phyloP scores from a whole-genome alignment of 2,113 vertebrate genomes.

The Forbesichthys papilliferus region DNA sequence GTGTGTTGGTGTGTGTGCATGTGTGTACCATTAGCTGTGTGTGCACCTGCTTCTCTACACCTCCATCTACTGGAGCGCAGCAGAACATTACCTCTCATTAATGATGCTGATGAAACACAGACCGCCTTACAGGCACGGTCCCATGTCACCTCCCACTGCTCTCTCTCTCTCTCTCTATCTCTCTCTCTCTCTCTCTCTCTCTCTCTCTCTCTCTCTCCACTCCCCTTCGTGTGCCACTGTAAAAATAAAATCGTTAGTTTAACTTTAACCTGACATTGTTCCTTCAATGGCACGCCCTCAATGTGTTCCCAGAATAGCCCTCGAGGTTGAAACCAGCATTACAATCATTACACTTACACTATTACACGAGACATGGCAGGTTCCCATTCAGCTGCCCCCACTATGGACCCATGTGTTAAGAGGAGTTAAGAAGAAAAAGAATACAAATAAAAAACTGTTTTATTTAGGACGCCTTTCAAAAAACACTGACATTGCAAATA shows the following conservation, averaged over 20 bases:
- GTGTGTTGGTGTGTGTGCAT: neutral
- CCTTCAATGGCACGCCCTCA: no score
- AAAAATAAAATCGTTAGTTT: neutral
- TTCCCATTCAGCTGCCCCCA: no score
- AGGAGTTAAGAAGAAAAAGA: no score
- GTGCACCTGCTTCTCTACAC: neutral
- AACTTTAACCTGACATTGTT: no score
- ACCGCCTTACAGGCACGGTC: slow-evolving; percentile 21
- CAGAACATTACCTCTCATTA: slow-evolving; percentile 10
- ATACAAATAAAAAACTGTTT: no score
- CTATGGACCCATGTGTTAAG: no score
- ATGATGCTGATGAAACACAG: slow-evolving; percentile 5
- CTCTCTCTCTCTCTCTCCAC: neutral
- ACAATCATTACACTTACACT: no score
- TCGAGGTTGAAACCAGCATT: no score
- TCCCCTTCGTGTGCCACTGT: slow-evolving; percentile 3
- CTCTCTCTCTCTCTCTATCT: neutral
- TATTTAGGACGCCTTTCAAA: no score
- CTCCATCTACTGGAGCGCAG: neutral
- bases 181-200: neutral
- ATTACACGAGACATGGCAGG: no score
- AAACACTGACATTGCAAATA: no score
- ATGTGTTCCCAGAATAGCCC: no score
- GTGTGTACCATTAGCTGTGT: slow-evolving; percentile 21
- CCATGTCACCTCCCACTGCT: neutral